A percentile compares a stretch with the other conserved stretches of the same genome.
Evolutionary conservation across 2,888 invertebrate species (phyloP).

Genomic region (Exocentrus adspersus): DNA sequence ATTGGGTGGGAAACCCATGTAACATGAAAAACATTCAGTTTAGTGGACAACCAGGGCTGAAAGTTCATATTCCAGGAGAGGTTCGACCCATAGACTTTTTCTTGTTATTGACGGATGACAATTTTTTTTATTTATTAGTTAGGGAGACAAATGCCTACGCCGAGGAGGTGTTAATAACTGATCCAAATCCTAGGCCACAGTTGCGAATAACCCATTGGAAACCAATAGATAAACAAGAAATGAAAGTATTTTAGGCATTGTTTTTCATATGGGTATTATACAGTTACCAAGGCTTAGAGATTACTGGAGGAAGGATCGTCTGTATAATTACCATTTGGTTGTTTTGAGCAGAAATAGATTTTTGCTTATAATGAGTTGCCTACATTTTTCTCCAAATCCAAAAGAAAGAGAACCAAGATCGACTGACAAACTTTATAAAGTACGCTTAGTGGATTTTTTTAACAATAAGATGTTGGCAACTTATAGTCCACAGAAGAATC

Average conservation of each 20-base stretch:
- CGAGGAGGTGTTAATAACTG: neutral
- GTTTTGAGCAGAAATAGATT: slow-evolving; percentile 3
- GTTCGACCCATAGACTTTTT: slow-evolving; percentile 1
- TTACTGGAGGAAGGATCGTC: slow-evolving; percentile 1
- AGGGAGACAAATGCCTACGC: slow-evolving; percentile 1
- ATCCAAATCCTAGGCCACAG: neutral
- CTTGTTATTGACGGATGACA: neutral
- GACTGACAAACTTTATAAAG: too few species aligned
- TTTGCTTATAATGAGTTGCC: neutral
- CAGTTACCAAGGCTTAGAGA: slow-evolving; percentile 3
- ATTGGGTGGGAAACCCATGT: neutral
- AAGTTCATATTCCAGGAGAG: neutral
- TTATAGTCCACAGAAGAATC: neutral
- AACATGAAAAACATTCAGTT: neutral
- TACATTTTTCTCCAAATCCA: neutral
- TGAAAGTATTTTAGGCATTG: neutral
- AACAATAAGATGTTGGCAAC: neutral
- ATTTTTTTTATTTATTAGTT: neutral
- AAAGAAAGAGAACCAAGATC: too few species aligned
- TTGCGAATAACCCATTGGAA: neutral
- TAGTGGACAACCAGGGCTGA: neutral
- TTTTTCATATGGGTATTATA: neutral
- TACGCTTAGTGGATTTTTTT: neutral
- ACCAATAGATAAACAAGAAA: neutral
- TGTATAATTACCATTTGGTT: neutral